Conservation (phyloP, 2,113 vertebrate genomes). For the Bubo bubo region DNA sequence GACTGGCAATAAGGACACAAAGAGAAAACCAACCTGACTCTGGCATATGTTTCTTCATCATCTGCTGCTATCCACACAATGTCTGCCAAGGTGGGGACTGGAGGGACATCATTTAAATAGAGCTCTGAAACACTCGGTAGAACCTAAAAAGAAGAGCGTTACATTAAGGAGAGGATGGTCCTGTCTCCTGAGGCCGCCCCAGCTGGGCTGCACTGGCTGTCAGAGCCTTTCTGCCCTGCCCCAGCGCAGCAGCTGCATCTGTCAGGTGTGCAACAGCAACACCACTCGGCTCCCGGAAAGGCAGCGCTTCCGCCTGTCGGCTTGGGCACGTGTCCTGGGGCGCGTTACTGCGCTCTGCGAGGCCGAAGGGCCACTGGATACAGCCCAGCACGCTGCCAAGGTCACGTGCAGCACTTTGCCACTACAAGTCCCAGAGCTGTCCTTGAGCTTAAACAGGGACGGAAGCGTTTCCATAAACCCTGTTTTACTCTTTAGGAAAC, state of each 20-base stretch:
- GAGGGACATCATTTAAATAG: constrained; percentile 81
- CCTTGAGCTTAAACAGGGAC: not conserved
- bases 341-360: not conserved
- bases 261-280: not conserved
- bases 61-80: constrained; percentile 98
- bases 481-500: not conserved
- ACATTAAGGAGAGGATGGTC: fast-evolving
- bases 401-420: not conserved
- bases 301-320: fast-evolving
- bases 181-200: not conserved
- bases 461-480: not conserved
- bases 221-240: not conserved
- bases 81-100: constrained; percentile 94
- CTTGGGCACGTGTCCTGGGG: not conserved
- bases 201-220: fast-evolving
- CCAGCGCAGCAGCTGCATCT: not conserved
- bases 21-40: constrained; percentile 84
- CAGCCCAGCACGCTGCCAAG: not conserved
- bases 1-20: constrained; percentile 65
- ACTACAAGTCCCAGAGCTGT: not conserved
- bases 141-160: constrained; percentile 69
- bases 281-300: fast-evolving
- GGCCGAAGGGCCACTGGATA: not conserved
- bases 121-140: constrained; percentile 85
- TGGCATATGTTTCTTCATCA: constrained; percentile 95